Conservation (phyloP, 2,113 vertebrate genomes). For the Oreochromis niloticus region DNA sequence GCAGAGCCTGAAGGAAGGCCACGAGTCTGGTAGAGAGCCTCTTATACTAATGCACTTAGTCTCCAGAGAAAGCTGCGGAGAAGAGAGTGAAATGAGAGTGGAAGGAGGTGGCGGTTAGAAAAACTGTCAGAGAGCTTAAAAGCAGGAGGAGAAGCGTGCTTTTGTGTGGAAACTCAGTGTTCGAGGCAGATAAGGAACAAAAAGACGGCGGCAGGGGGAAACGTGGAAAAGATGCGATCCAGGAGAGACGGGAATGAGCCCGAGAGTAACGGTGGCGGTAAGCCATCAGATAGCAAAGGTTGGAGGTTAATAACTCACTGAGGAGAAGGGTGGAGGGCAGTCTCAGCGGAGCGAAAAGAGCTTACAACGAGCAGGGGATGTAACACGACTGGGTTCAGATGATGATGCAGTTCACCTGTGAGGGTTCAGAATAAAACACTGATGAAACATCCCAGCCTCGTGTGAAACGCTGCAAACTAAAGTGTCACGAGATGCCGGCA, state of each 20-base stretch:
- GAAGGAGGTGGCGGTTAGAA: not conserved
- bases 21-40: not conserved
- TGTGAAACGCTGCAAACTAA: not conserved
- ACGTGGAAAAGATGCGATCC: not conserved
- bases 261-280: not conserved
- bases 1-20: not conserved
- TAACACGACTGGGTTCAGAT: not conserved
- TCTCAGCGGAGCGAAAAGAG: not conserved
- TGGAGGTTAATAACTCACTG: constrained; percentile 15
- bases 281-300: constrained; percentile 5
- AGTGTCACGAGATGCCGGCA: not conserved
- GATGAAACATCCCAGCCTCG: not conserved
- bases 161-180: not conserved
- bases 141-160: not conserved
- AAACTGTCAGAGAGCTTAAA: not conserved
- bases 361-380: not conserved
- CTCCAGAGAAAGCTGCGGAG: constrained; percentile 5
- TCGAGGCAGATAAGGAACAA: not conserved
- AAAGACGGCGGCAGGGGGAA: not conserved
- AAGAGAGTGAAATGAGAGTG: not conserved
- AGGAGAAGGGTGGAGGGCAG: not conserved
- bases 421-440: not conserved
- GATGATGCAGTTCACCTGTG: not conserved
- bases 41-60: constrained; percentile 42
- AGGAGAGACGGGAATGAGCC: not conserved